Base-by-base conservation (phyloP, 2,797 vertebrate genomes). In the Typhlichthys eigenmanni region DNA sequence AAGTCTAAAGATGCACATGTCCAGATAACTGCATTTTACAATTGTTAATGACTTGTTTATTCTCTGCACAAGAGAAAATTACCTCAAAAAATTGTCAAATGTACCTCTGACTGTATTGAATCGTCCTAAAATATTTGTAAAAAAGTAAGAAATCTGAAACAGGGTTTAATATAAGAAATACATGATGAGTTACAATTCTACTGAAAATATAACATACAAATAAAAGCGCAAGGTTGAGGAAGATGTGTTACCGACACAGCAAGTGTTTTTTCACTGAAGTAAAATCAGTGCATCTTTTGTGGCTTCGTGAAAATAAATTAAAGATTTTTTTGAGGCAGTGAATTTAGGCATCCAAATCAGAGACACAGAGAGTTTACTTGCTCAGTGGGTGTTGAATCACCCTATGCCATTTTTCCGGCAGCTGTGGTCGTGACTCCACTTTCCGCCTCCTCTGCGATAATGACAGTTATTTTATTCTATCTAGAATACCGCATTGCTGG, bases 321-420 rank as follows among this genome's bases (percentile, higher is more conserved):
- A 62, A 72, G 67, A 10, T 55, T 68, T 8, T 64, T 85, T 85
- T 72, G 68, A 49, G 49, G 29, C 38, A 60, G 55, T 56, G 60
- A 60, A 63, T 9, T 50, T 11, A 48, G 38, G 4, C 29, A 13
- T 29, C 38, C 34, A 7, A 13, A 64, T 60, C 57, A 72, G 61
- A 58, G 61, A 75, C 58, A 46, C 78, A 76, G 75, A 47, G 58
- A 73, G 53, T 32, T 57, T 61, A 77, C 78, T 77, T 12, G 61
- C 69, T 58, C 69, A 65, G 83, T 87, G 81, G 85, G 86, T 68
- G 85, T 77, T 69, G 52, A 74, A 73, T 82, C 75, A 76, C 69
- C 78, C 63, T 49, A 71, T 88, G 87, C 87, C 87, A 90, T 89
- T 89, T 88, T 76, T 82, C 62, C 78, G 76, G 78, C 58, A 48